A percentile compares a stretch with the other conserved stretches of the same genome.
Evolutionary conservation across 2,113 vertebrate genomes (phyloP).

Genomic region (Otus sunia): DNA sequence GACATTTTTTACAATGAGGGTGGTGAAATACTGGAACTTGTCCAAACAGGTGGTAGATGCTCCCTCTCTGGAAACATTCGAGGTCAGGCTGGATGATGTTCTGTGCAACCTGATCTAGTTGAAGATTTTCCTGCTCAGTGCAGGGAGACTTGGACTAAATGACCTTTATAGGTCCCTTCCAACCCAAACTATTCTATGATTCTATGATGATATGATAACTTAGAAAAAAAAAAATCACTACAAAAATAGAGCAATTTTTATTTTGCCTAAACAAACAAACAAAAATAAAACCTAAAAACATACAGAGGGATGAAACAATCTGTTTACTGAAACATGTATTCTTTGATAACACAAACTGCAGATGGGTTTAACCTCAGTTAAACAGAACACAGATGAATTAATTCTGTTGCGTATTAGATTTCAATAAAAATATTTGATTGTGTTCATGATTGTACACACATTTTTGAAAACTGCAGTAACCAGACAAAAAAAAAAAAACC

Average conservation of each 20-base stretch:
- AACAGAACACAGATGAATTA: background rate
- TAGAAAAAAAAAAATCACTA: background rate
- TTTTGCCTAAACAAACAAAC: background rate
- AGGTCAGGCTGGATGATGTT: background rate
- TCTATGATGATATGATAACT: background rate
- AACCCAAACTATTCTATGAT: background rate
- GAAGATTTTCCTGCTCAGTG: background rate
- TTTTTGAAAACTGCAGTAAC: background rate
- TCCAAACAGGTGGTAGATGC: background rate
- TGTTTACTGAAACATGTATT: background rate
- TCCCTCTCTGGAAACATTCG: background rate
- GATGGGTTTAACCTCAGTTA: background rate
- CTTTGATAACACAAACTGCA: background rate
- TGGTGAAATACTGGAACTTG: background rate
- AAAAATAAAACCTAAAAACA: background rate
- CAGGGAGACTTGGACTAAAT: background rate
- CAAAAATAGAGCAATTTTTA: background rate
- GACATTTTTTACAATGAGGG: background rate
- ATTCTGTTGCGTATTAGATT: background rate
- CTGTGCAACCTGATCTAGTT: background rate
- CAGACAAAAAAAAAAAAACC: background rate
- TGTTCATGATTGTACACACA: background rate
- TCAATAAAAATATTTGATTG: background rate
- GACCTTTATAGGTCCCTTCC: background rate
- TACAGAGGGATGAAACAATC: background rate